Evolutionary conservation across 2,113 vertebrate species (phyloP).

Genomic region (Corydoras sp.): DNA sequence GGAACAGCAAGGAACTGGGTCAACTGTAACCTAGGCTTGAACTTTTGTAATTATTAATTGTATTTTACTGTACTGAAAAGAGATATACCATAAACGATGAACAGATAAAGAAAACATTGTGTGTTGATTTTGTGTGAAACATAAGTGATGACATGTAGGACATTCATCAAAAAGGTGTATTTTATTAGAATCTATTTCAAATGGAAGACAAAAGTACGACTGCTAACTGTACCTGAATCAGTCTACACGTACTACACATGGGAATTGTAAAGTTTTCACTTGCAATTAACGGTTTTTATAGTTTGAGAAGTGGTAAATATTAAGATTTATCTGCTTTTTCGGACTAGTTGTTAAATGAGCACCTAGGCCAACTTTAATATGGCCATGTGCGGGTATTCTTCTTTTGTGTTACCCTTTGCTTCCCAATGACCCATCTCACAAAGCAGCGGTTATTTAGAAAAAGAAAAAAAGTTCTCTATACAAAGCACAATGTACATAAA

Average conservation of each 20-base stretch:
- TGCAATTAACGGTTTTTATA: background rate
- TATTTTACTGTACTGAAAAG: constrained; percentile 53
- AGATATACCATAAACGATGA: constrained; percentile 34
- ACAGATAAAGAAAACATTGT: background rate
- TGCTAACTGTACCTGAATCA: constrained; percentile 22
- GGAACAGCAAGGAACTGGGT: constrained; percentile 42
- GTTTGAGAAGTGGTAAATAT: constrained; percentile 1
- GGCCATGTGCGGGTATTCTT: constrained; percentile 57
- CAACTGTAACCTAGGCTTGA: constrained; percentile 40
- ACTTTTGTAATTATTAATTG: constrained; percentile 47
- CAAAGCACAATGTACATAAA: constrained; percentile 48
- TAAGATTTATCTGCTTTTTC: constrained; percentile 3
- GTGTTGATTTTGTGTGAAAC: constrained; percentile 2
- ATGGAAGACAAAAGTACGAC: constrained; percentile 29
- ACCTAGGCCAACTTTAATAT: constrained; percentile 8
- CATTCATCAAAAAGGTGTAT: constrained; percentile 51
- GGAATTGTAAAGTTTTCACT: constrained; percentile 12
- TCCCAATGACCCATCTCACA: constrained; percentile 34
- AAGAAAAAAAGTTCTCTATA: constrained; percentile 39
- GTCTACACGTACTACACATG: constrained; percentile 11
- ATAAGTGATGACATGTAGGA: background rate
- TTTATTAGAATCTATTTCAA: constrained; percentile 60
- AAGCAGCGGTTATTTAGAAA: constrained; percentile 44
- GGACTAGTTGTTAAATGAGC: constrained; percentile 1
- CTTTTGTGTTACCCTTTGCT: constrained; percentile 39